phyloP scores from a whole-genome alignment of 2,888 invertebrate species.

The Exocentrus adspersus region DNA sequence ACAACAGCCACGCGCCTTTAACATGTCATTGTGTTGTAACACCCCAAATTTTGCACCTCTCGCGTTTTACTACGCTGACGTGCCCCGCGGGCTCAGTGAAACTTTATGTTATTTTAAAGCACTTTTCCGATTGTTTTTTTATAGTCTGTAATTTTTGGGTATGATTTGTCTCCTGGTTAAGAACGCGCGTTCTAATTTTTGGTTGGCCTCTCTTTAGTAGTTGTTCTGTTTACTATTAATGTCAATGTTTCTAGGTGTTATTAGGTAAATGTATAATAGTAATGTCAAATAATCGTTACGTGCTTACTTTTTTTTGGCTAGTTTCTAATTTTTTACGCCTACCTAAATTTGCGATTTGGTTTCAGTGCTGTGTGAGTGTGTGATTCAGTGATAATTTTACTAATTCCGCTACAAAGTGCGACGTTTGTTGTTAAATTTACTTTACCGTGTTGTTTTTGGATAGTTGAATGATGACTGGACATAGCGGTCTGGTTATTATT shows the following conservation, averaged over 20 bases:
- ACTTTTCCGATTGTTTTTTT: neutral
- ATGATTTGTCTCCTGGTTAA: neutral
- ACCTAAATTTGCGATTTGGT: too few species aligned
- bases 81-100: neutral
- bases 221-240: conserved; percentile 25
- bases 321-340: too few species aligned
- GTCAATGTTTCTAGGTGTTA: conserved; percentile 23
- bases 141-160: neutral
- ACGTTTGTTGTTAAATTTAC: too few species aligned
- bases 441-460: neutral
- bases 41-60: neutral
- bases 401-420: too few species aligned
- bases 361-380: too few species aligned
- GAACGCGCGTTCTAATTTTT: conserved; percentile 8
- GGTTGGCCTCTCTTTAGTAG: conserved; percentile 9
- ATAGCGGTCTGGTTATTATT: neutral
- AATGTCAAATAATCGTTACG: conserved; percentile 14
- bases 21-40: too few species aligned
- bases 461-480: neutral
- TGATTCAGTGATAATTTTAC: too few species aligned
- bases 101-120: neutral
- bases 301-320: neutral
- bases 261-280: conserved; percentile 17
- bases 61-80: neutral
- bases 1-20: too few species aligned